phyloP scores from a whole-genome alignment of 2,113 vertebrate species.

The Diphyllodes magnificus region DNA sequence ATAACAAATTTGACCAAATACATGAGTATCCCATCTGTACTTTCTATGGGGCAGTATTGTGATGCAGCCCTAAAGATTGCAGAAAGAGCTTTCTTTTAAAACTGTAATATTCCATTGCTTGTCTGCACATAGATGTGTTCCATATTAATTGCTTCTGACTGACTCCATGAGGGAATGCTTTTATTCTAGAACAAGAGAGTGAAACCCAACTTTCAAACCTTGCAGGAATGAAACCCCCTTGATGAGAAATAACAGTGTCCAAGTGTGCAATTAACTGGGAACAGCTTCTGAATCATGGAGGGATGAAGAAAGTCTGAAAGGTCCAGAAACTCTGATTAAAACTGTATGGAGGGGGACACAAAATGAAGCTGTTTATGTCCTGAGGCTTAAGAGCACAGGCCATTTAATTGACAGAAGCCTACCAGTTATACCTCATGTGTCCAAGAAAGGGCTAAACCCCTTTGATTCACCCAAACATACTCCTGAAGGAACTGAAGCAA shows the following conservation, averaged over 20 bases:
- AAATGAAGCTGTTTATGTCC: neutral
- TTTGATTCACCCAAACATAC: neutral
- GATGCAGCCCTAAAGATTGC: neutral
- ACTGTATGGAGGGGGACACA: neutral
- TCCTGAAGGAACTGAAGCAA: neutral
- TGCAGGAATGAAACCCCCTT: neutral
- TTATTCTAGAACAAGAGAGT: neutral
- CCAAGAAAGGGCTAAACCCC: neutral
- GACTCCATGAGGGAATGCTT: neutral
- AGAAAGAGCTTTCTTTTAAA: neutral
- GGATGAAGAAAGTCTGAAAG: neutral
- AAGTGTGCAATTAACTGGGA: neutral
- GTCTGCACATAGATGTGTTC: neutral
- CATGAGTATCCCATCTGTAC: neutral
- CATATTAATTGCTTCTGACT: neutral
- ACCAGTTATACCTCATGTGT: neutral
- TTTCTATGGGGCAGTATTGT: neutral
- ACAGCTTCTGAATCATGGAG: neutral
- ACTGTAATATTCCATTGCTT: neutral
- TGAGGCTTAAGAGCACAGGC: neutral
- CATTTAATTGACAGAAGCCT: neutral
- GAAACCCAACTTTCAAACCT: neutral
- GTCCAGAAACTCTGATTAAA: neutral
- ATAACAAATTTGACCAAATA: neutral
- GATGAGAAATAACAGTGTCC: neutral